Percentiles rank a stretch among this genome's conserved stretches.
phyloP scores from a whole-genome alignment of 2,888 invertebrate species.

The Crematogaster levior region DNA sequence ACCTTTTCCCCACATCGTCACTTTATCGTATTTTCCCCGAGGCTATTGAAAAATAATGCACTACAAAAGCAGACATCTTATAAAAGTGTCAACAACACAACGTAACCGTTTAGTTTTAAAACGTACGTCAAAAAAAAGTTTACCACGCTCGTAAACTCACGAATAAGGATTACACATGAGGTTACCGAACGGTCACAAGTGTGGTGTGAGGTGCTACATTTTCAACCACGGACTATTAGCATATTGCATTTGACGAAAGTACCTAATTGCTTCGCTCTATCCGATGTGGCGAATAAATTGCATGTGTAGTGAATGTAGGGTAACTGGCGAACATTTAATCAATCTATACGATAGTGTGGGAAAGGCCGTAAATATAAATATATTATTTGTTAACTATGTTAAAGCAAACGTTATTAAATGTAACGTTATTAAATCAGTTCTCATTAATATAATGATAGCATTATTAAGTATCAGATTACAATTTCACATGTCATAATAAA shows the following conservation, averaged over 20 bases:
- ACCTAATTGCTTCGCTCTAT: slow-evolving; percentile 45
- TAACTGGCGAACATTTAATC: slow-evolving; percentile 28
- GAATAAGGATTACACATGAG: slow-evolving; percentile 38
- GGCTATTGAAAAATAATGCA: slow-evolving; percentile 44
- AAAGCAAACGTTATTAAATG: slow-evolving; percentile 21
- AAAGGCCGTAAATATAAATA: slow-evolving; percentile 35
- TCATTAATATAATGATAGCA: slow-evolving; percentile 21
- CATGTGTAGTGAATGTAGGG: slow-evolving; percentile 17
- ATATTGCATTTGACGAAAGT: slow-evolving; percentile 52
- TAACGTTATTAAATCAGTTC: slow-evolving; percentile 14
- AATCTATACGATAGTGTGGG: not conserved
- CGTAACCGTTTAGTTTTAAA: slow-evolving; percentile 26
- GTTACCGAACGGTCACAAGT: slow-evolving; percentile 6
- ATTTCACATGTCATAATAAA: slow-evolving; percentile 8
- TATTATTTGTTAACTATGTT: slow-evolving; percentile 22
- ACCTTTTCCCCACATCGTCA: not conserved
- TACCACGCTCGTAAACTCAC: slow-evolving; percentile 30
- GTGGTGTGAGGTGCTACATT: slow-evolving; percentile 20
- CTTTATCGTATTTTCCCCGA: slow-evolving; percentile 18
- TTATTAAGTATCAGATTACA: slow-evolving; percentile 20
- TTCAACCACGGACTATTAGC: slow-evolving; percentile 44
- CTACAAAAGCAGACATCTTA: slow-evolving; percentile 39
- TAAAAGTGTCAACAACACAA: slow-evolving; percentile 34
- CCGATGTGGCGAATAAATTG: slow-evolving; percentile 40
- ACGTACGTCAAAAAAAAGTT: slow-evolving; percentile 23